These are phyloP conservation scores for Hemitrygon akajei DNA, from an alignment of 2,797 vertebrate species.

Conservation along the genomic window DNA sequence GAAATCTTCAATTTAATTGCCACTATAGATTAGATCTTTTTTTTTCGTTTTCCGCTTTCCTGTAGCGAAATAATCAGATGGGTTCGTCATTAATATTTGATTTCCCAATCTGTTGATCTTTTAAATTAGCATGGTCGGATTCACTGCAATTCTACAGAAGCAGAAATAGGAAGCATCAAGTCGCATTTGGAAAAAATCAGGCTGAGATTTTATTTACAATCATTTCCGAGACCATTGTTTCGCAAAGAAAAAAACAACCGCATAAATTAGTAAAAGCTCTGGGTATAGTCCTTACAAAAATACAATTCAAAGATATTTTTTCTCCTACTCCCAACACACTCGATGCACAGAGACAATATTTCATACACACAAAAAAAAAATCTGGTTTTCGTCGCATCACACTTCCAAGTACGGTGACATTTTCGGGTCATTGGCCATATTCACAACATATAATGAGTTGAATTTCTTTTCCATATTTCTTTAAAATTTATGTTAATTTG, in stretches of 20 bases:
- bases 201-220: constrained; percentile 38
- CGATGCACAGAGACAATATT: constrained; percentile 27
- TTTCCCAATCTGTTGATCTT: constrained; percentile 36
- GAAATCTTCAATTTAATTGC: constrained; percentile 35
- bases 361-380: constrained; percentile 14
- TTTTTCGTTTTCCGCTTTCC: constrained; percentile 11
- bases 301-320: constrained; percentile 27
- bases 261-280: constrained; percentile 38
- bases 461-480: not conserved
- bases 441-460: constrained; percentile 6
- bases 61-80: constrained; percentile 29
- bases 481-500: not conserved
- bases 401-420: constrained; percentile 25
- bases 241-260: constrained; percentile 35
- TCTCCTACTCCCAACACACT: not conserved
- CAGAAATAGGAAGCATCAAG: constrained; percentile 33
- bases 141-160: not conserved
- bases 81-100: constrained; percentile 33
- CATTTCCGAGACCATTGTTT: constrained; percentile 37
- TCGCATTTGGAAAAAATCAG: constrained; percentile 35
- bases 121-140: constrained; percentile 27
- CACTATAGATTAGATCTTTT: constrained; percentile 22
- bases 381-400: constrained; percentile 16
- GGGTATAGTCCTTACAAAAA: constrained; percentile 35
- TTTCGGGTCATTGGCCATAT: constrained; percentile 10